A percentile compares a stretch with the other conserved stretches of the same genome.
phyloP scores from a whole-genome alignment of 2,888 invertebrate genomes.

The Lasioglossum leucozonium region DNA sequence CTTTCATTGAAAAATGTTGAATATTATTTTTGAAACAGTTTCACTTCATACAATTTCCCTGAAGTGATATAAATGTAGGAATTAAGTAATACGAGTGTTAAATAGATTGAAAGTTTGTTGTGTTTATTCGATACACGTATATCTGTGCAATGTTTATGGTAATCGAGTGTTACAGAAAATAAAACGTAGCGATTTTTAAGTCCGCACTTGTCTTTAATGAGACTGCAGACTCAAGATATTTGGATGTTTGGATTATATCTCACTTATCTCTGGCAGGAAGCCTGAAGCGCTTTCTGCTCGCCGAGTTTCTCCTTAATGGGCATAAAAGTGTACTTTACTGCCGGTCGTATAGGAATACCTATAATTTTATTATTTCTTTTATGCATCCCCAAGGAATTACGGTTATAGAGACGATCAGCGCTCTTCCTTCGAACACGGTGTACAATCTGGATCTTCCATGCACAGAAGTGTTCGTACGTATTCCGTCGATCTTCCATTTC shows the following conservation, averaged over 20 bases:
- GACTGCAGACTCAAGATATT: conserved; percentile 51
- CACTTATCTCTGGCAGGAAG: conserved; percentile 60
- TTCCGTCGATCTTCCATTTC: conserved; percentile 9
- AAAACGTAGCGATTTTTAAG: background rate
- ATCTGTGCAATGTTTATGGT: background rate
- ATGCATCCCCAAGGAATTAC: conserved; percentile 37
- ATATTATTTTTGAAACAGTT: background rate
- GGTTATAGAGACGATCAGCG: conserved; percentile 40
- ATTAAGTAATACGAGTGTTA: background rate
- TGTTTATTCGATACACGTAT: background rate
- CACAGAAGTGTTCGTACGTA: background rate
- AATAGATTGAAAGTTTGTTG: background rate
- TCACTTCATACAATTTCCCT: background rate
- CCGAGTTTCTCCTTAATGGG: conserved; percentile 62
- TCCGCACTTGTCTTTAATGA: conserved; percentile 16
- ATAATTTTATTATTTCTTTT: conserved; percentile 64
- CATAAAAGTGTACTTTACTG: conserved; percentile 61
- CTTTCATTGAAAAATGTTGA: background rate
- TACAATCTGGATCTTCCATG: conserved; percentile 16
- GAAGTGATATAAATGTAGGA: background rate
- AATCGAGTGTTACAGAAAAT: background rate
- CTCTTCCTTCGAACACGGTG: conserved; percentile 28
- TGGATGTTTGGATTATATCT: conserved; percentile 54
- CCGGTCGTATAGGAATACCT: conserved; percentile 46
- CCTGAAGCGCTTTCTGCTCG: conserved; percentile 53